These are phyloP conservation scores for Stratiomys singularior DNA, from an alignment of 2,888 invertebrate genomes.

Conservation along the genomic window DNA sequence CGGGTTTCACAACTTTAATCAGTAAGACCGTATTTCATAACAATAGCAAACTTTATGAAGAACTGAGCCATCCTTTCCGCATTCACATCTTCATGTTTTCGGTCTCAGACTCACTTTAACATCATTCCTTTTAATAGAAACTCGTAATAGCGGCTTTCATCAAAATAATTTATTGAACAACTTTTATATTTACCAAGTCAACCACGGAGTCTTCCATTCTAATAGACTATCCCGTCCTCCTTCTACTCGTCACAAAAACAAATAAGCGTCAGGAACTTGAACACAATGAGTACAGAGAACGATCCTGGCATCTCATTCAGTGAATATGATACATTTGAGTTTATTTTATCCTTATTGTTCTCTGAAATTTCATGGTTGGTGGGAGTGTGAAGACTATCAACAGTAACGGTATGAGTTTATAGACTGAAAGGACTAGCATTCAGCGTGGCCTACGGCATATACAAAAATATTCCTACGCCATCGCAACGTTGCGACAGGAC, in stretches of 20 bases:
- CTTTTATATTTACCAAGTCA: constrained; percentile 2
- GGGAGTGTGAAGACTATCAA: no score
- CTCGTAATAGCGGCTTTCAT: constrained; percentile 10
- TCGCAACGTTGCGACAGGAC: neutral
- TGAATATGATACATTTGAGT: constrained; percentile 24
- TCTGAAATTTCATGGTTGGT: neutral
- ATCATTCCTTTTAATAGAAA: neutral
- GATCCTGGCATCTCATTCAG: neutral
- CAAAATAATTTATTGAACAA: constrained; percentile 21
- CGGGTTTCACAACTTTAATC: no score
- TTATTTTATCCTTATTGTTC: constrained; percentile 28
- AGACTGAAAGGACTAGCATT: neutral
- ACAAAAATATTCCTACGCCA: neutral
- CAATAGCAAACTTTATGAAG: no score
- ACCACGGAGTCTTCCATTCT: neutral
- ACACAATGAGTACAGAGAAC: constrained; percentile 9
- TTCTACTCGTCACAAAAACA: neutral
- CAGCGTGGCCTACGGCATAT: neutral
- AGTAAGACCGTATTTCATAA: no score
- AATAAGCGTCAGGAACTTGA: neutral
- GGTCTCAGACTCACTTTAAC: neutral
- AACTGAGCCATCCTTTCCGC: no score
- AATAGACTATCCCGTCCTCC: neutral
- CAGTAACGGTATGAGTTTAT: no score
- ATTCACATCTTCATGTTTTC: no score